A percentile compares a stretch with the other conserved stretches of the same genome.
phyloP scores from a whole-genome alignment of 2,113 vertebrate genomes.

The Ptilorrhoa leucosticta region DNA sequence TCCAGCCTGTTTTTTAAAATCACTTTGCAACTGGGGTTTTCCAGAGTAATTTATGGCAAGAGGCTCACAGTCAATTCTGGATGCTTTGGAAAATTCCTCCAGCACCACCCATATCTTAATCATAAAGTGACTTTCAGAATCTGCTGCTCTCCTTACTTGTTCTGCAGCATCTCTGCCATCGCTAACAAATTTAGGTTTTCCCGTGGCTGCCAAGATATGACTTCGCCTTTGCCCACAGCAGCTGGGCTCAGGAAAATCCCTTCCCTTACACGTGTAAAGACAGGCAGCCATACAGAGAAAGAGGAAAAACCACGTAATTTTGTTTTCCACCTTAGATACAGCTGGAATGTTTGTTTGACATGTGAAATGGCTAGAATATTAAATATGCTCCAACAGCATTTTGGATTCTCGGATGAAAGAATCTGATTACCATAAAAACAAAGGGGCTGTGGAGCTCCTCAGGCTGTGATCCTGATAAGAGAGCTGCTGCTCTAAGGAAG shows the following conservation, averaged over 20 bases:
- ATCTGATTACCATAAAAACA: constrained; percentile 19
- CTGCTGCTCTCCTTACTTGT: not conserved
- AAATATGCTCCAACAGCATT: not conserved
- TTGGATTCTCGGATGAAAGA: not conserved
- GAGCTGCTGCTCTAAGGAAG: not conserved
- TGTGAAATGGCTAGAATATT: not conserved
- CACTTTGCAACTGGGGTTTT: not conserved
- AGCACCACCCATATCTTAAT: not conserved
- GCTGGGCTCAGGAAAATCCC: not conserved
- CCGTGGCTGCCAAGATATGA: not conserved
- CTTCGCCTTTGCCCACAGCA: not conserved
- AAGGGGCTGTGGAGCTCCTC: not conserved
- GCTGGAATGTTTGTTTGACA: not conserved
- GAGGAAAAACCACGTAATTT: not conserved
- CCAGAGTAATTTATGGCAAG: not conserved
- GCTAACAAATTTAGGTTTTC: not conserved
- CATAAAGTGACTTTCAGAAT: not conserved
- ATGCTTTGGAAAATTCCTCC: not conserved
- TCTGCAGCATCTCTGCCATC: not conserved
- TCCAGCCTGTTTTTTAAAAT: not conserved
- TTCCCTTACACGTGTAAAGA: not conserved
- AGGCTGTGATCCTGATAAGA: not conserved
- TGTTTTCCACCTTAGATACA: not conserved
- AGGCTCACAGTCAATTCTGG: not conserved
- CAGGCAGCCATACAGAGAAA: not conserved